Conservation (phyloP, 2,888 invertebrate genomes). For the Hypselothyrea guttata region DNA sequence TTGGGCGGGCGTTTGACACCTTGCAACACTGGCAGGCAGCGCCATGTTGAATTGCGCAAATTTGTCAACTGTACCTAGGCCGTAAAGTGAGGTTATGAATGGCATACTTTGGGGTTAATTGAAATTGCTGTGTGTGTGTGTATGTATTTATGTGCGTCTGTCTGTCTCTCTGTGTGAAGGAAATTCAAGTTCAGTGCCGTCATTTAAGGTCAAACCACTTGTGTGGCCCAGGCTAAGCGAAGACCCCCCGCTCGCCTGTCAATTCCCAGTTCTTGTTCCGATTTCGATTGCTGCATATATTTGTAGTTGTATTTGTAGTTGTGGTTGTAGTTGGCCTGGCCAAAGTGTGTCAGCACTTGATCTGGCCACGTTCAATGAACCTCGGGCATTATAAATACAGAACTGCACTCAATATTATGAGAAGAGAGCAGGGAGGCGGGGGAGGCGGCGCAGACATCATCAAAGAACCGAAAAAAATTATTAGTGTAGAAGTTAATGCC, state of each 20-base stretch:
- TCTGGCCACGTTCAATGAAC: conserved; percentile 63
- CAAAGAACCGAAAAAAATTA: conserved; percentile 53
- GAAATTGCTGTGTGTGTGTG: conserved; percentile 48
- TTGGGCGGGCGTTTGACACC: too few relatives aligned
- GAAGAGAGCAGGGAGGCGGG: too few relatives aligned
- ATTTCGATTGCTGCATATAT: too few relatives aligned
- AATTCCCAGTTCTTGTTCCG: conserved; percentile 53
- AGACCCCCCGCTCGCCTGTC: conserved; percentile 38
- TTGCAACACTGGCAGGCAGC: too few relatives aligned
- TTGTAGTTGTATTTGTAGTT: conserved; percentile 14
- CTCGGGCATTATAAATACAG: conserved; percentile 60
- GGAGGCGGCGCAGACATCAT: conserved; percentile 57
- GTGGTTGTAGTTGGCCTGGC: conserved; percentile 41
- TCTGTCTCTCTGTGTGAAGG: background rate
- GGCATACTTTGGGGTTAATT: conserved; percentile 60
- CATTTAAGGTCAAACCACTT: conserved; percentile 76
- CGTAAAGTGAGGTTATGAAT: conserved; percentile 39
- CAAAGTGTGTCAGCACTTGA: conserved; percentile 74
- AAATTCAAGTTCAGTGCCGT: conserved; percentile 60
- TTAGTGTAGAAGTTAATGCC: conserved; percentile 51
- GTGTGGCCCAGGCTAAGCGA: conserved; percentile 52
- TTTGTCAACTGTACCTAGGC: conserved; percentile 53
- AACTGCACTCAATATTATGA: too few relatives aligned
- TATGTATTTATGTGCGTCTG: background rate
- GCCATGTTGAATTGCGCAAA: too few relatives aligned